These are phyloP conservation scores for Diuraphis noxia DNA, from an alignment of 1,140 invertebrate genomes.

Conservation along the genomic window DNA sequence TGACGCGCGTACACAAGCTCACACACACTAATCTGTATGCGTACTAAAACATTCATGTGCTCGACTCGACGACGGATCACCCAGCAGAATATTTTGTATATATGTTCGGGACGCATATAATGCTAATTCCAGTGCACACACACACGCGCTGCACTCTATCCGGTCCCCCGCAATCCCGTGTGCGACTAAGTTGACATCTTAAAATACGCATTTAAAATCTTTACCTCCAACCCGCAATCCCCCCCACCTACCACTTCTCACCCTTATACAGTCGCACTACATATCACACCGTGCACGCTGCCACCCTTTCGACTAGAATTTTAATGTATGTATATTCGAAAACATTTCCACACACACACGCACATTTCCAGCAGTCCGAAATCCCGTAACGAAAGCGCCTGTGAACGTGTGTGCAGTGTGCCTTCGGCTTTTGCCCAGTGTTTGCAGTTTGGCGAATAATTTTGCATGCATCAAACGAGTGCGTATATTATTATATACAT, in stretches of 20 bases:
- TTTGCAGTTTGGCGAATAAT: conserved; percentile 48
- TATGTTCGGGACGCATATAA: not conserved
- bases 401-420: not conserved
- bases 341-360: conserved; percentile 34
- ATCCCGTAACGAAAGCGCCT: not conserved
- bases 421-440: conserved; percentile 26
- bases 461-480: conserved; percentile 47
- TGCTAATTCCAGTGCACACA: conserved; percentile 31
- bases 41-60: conserved; percentile 48
- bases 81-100: not conserved
- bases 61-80: conserved; percentile 35
- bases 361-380: conserved; percentile 31
- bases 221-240: not conserved
- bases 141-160: not conserved
- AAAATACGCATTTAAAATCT: conserved; percentile 54
- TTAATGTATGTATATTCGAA: conserved; percentile 51
- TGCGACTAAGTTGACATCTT: conserved; percentile 28
- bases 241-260: too few relatives aligned
- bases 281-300: not conserved
- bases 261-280: not conserved
- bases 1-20: not conserved
- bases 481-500: not conserved
- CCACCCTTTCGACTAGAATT: conserved; percentile 16
- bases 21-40: conserved; percentile 33
- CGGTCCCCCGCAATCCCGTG: not conserved